Conservation (phyloP, 2,888 invertebrate genomes). For the Noctua janthina region DNA sequence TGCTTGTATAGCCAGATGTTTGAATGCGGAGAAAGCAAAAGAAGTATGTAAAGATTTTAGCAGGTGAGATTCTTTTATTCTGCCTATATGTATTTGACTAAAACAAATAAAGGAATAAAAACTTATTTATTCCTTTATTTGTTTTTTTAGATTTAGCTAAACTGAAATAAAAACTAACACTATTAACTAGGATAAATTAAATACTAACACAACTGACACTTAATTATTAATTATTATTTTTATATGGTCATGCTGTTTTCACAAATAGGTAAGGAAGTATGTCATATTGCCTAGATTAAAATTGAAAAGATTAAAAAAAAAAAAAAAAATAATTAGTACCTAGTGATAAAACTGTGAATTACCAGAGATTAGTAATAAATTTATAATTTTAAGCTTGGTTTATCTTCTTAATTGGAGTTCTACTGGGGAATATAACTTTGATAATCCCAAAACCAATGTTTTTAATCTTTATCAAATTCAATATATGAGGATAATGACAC, state of each 20-base stretch:
- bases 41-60: background rate
- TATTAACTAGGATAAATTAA: too few species aligned
- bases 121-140: too few species aligned
- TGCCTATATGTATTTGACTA: background rate
- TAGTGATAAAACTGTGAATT: too few species aligned
- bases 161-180: too few species aligned
- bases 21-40: background rate
- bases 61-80: background rate
- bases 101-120: background rate
- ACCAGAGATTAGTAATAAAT: too few species aligned
- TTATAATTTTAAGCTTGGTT: background rate
- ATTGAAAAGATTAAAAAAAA: too few species aligned
- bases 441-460: background rate
- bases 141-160: background rate
- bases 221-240: too few species aligned
- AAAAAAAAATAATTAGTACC: too few species aligned
- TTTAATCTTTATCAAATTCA: background rate
- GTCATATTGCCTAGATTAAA: too few species aligned
- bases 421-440: background rate
- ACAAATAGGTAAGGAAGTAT: too few species aligned
- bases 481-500: constrained; percentile 20
- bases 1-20: background rate
- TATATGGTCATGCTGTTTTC: too few species aligned
- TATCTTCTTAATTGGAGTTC: background rate
- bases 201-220: too few species aligned